These are phyloP conservation scores for Eilema caniola DNA, from an alignment of 2,888 invertebrate genomes.

Conservation along the genomic window DNA sequence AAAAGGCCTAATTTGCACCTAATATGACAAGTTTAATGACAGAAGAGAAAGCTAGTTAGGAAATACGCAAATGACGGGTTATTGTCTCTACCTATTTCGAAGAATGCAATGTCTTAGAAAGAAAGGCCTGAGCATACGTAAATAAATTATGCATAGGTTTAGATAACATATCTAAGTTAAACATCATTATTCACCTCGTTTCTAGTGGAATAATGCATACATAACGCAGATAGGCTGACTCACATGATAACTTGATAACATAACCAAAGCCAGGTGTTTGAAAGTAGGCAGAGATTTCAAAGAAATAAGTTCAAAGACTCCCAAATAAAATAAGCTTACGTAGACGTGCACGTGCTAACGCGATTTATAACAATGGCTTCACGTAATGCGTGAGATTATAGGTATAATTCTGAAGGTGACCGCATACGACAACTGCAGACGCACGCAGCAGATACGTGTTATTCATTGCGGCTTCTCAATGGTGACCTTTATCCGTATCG, in stretches of 20 bases:
- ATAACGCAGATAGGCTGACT: neutral
- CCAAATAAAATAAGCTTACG: conserved; percentile 13
- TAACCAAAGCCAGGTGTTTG: neutral
- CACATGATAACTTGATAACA: neutral
- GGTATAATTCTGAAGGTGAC: no score
- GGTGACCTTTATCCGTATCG: no score
- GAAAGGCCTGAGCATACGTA: neutral
- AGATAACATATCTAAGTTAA: neutral
- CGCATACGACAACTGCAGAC: no score
- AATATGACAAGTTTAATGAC: neutral
- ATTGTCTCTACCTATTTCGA: neutral
- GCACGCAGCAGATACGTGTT: no score
- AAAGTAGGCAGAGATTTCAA: neutral
- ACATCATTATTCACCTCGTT: neutral
- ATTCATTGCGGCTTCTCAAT: no score
- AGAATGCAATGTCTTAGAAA: neutral
- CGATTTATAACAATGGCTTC: conserved; percentile 49
- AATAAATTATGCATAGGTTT: neutral
- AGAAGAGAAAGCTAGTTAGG: neutral
- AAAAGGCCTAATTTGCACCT: neutral
- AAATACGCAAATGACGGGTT: neutral
- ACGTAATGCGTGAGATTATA: conserved; percentile 26
- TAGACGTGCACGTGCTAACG: conserved; percentile 20
- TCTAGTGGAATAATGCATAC: neutral
- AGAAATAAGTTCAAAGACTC: conserved; percentile 12